A percentile compares a stretch with the other conserved stretches of the same genome.
Evolutionary conservation across 64 coral and sea anemone species (phyloP).

Genomic region (Exaiptasia diaphana): DNA sequence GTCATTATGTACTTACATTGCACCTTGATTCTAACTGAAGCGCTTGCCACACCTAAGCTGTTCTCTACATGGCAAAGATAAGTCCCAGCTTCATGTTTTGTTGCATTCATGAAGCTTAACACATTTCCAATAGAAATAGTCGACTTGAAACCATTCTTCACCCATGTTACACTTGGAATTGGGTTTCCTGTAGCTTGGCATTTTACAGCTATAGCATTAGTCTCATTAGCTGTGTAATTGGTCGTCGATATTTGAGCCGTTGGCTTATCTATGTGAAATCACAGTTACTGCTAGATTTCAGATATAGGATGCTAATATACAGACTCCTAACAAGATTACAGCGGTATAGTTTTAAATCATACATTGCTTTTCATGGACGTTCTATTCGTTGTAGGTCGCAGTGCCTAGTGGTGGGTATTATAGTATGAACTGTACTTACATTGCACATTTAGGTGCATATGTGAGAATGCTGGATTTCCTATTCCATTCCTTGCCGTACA

Average conservation of each 20-base stretch:
- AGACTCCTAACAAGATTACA: no score
- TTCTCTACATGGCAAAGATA: conserved; percentile 21
- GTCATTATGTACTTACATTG: conserved; percentile 18
- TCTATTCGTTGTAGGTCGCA: no score
- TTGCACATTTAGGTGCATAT: conserved; percentile 2
- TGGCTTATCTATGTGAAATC: no score
- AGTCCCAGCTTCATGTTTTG: not conserved
- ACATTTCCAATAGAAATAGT: not conserved
- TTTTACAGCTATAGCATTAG: not conserved
- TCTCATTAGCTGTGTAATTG: conserved; percentile 9
- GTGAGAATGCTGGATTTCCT: not conserved
- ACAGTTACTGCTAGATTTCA: no score
- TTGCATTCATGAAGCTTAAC: not conserved
- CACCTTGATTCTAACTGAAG: not conserved
- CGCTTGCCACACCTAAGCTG: not conserved
- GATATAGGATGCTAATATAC: no score
- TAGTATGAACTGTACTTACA: no score
- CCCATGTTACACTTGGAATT: conserved; percentile 7
- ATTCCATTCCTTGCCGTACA: conserved; percentile 33
- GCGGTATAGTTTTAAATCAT: no score
- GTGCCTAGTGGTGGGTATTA: no score
- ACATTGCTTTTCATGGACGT: no score
- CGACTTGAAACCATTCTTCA: not conserved
- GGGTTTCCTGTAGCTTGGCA: conserved; percentile 33
- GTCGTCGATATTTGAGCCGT: no score